These are phyloP conservation scores for Aethes cnicana DNA, from an alignment of 2,888 invertebrate genomes.

Conservation along the genomic window DNA sequence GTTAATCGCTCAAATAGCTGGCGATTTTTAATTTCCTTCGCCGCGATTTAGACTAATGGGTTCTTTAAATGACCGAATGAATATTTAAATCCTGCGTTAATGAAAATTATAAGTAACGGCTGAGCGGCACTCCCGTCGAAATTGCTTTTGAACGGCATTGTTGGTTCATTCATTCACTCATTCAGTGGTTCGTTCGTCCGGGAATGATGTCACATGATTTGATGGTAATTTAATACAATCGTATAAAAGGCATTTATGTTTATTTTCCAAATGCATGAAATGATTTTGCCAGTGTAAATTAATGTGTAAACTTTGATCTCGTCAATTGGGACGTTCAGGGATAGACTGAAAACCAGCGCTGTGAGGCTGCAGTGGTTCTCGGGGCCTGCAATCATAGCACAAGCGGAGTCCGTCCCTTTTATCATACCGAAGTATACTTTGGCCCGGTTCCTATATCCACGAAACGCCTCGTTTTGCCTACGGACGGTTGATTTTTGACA, in stretches of 20 bases:
- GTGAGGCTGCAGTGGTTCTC: no score
- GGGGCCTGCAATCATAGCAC: no score
- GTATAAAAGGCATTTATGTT: background rate
- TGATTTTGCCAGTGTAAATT: no score
- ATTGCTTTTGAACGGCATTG: constrained; percentile 27
- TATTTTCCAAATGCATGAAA: background rate
- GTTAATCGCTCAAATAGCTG: constrained; percentile 21
- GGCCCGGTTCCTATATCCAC: no score
- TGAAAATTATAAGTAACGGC: constrained; percentile 64
- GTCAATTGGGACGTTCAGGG: no score
- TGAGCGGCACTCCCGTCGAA: constrained; percentile 21
- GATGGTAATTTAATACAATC: constrained; percentile 1
- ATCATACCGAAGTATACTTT: no score
- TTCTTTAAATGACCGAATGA: constrained; percentile 67
- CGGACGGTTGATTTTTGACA: no score
- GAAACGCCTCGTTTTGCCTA: no score
- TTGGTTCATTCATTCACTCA: constrained; percentile 21
- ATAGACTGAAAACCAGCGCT: no score
- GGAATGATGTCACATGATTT: constrained; percentile 1
- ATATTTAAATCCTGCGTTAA: constrained; percentile 64
- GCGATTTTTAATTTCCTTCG: constrained; percentile 56
- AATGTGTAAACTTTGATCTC: no score
- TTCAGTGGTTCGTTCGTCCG: background rate
- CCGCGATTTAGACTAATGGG: constrained; percentile 65
- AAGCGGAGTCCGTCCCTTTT: no score